These are phyloP conservation scores for Zosterops japonicus DNA, from an alignment of 2,113 vertebrate species.

Conservation along the genomic window DNA sequence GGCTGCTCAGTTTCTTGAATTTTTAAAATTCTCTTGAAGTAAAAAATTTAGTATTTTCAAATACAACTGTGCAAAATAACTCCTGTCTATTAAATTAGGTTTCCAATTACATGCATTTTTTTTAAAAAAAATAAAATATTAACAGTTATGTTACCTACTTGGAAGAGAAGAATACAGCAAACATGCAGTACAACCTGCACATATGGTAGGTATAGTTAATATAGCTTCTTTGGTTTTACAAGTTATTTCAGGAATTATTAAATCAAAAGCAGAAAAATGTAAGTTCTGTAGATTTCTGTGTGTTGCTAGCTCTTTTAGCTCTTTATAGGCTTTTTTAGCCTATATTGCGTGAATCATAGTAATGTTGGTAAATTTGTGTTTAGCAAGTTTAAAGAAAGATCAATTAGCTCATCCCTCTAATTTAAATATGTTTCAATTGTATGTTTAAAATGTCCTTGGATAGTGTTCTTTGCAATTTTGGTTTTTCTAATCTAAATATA, in stretches of 20 bases:
- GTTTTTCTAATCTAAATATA: neutral
- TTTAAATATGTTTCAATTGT: neutral
- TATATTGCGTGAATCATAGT: neutral
- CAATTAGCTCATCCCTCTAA: neutral
- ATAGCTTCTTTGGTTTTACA: neutral
- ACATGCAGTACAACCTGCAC: neutral
- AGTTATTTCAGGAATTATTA: neutral
- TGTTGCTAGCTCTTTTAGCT: neutral
- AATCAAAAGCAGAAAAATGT: neutral
- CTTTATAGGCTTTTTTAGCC: neutral
- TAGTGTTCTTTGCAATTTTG: neutral
- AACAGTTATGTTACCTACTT: neutral
- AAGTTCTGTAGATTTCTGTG: neutral
- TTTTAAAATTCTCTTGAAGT: neutral
- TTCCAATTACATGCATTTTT: neutral
- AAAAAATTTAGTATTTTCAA: neutral
- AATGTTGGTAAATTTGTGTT: neutral
- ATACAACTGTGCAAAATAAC: neutral
- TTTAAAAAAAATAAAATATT: neutral
- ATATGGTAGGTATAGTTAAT: neutral
- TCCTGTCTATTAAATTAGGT: neutral
- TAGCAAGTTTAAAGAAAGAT: neutral
- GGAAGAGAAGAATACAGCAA: neutral
- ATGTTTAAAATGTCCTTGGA: neutral
- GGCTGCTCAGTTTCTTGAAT: neutral